phyloP scores from a whole-genome alignment of 2,888 invertebrate species.

The Gastracanthus pulcherrimus region DNA sequence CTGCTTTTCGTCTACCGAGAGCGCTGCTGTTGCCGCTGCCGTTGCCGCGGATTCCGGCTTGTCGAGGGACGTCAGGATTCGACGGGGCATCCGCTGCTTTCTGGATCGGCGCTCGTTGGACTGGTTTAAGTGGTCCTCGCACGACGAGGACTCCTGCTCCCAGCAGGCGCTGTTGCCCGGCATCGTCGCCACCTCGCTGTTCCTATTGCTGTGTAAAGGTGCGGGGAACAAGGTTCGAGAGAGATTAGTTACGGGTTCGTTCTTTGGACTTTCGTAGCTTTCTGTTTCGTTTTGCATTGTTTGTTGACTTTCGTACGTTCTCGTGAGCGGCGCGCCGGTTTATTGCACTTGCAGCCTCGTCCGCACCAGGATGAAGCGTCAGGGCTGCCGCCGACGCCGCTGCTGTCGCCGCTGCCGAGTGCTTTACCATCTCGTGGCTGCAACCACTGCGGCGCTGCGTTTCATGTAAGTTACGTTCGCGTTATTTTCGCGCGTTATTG shows the following conservation, averaged over 20 bases:
- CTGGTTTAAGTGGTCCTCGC: slow-evolving; percentile 33
- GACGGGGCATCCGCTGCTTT: slow-evolving; percentile 79
- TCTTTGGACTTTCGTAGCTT: background rate
- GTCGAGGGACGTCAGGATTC: slow-evolving; percentile 69
- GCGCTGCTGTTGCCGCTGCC: background rate
- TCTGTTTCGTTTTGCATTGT: background rate
- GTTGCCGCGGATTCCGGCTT: background rate
- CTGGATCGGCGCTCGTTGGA: slow-evolving; percentile 73
- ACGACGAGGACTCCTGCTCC: slow-evolving; percentile 43
- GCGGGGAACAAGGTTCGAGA: background rate
- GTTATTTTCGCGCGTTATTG: slow-evolving; percentile 65
- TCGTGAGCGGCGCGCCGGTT: background rate
- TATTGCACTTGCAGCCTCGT: slow-evolving; percentile 40
- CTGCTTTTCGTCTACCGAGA: slow-evolving; percentile 8
- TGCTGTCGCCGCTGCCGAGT: background rate
- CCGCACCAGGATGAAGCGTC: background rate
- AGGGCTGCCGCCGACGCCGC: background rate
- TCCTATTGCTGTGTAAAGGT: slow-evolving; percentile 4
- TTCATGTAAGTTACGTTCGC: slow-evolving; percentile 73
- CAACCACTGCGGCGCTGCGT: slow-evolving; percentile 77
- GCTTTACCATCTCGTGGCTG: slow-evolving; percentile 77
- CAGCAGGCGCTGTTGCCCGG: slow-evolving; percentile 9
- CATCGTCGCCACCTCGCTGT: slow-evolving; percentile 37
- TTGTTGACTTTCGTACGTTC: slow-evolving; percentile 39
- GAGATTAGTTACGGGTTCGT: background rate